Conservation (phyloP, 1,140 invertebrate species). For the Dreissena polymorpha region DNA sequence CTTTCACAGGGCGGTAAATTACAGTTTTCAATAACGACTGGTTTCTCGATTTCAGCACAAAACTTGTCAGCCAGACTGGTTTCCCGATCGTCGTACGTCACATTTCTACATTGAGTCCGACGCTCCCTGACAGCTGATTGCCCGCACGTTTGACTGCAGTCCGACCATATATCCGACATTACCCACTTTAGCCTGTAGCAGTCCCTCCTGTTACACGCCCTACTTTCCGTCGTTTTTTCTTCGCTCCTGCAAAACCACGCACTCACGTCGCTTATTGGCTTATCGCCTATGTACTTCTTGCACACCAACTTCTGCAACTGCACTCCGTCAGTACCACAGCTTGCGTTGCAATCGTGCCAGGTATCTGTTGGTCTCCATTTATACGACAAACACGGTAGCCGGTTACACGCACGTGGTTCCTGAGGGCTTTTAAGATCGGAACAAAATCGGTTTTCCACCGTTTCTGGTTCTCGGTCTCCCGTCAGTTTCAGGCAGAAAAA, state of each 20-base stretch:
- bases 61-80: background rate
- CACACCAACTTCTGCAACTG: slow-evolving; percentile 11
- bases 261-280: background rate
- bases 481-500: slow-evolving; percentile 82
- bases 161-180: slow-evolving; percentile 11
- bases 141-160: slow-evolving; percentile 42
- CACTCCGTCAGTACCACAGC: slow-evolving; percentile 20
- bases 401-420: slow-evolving; percentile 35
- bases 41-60: slow-evolving; percentile 19
- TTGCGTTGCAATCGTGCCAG: slow-evolving; percentile 39
- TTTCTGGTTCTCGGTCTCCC: background rate
- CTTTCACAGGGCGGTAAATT: slow-evolving; percentile 16
- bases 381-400: slow-evolving; percentile 21
- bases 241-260: slow-evolving; percentile 17
- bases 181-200: slow-evolving; percentile 26
- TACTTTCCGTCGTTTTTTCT: slow-evolving; percentile 10
- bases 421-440: slow-evolving; percentile 24
- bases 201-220: slow-evolving; percentile 36
- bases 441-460: slow-evolving; percentile 31
- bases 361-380: slow-evolving; percentile 20
- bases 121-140: background rate
- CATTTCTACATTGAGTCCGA: slow-evolving; percentile 29
- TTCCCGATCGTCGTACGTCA: slow-evolving; percentile 45
- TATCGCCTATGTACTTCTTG: slow-evolving; percentile 4
- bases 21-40: slow-evolving; percentile 11